Evolutionary conservation across 2,797 vertebrate species (phyloP).

Genomic region (Odontamblyopus rebecca): DNA sequence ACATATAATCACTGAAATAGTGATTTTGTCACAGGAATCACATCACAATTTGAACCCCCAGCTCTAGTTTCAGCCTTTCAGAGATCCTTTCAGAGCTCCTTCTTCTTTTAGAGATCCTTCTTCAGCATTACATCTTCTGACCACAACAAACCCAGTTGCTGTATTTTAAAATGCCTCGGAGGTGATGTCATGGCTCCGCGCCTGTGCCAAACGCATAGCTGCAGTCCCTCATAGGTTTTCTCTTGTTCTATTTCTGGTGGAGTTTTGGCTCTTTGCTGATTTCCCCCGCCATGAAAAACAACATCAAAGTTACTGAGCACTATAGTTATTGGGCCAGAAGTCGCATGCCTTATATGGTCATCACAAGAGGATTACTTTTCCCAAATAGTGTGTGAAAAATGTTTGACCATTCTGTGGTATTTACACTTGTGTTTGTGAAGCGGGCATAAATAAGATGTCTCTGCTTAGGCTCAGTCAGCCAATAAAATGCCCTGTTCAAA

Average conservation of each 20-base stretch:
- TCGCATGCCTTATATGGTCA: constrained; percentile 45
- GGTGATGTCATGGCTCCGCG: constrained; percentile 39
- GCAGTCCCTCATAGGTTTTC: constrained; percentile 31
- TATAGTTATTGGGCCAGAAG: constrained; percentile 44
- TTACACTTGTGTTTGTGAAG: constrained; percentile 26
- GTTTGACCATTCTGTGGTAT: constrained; percentile 27
- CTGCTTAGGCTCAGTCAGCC: constrained; percentile 37
- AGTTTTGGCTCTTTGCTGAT: constrained; percentile 27
- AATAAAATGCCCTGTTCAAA: constrained; percentile 36
- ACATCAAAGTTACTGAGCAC: constrained; percentile 32
- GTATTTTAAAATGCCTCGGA: constrained; percentile 22
- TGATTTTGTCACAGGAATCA: too few relatives aligned
- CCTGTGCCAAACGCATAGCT: constrained; percentile 34
- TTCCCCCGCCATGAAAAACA: constrained; percentile 15
- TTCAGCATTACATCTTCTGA: constrained; percentile 10
- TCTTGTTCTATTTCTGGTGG: constrained; percentile 47
- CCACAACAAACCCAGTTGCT: constrained; percentile 4
- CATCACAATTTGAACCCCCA: too few relatives aligned
- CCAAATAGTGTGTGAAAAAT: constrained; percentile 58
- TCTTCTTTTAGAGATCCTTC: not conserved
- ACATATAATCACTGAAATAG: too few relatives aligned
- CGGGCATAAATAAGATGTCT: constrained; percentile 27
- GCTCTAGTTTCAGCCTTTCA: not conserved
- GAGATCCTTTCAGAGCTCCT: not conserved
- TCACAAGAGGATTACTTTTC: constrained; percentile 34